Base-by-base conservation (phyloP, 2,888 invertebrate genomes). In the Diploptera punctata region DNA sequence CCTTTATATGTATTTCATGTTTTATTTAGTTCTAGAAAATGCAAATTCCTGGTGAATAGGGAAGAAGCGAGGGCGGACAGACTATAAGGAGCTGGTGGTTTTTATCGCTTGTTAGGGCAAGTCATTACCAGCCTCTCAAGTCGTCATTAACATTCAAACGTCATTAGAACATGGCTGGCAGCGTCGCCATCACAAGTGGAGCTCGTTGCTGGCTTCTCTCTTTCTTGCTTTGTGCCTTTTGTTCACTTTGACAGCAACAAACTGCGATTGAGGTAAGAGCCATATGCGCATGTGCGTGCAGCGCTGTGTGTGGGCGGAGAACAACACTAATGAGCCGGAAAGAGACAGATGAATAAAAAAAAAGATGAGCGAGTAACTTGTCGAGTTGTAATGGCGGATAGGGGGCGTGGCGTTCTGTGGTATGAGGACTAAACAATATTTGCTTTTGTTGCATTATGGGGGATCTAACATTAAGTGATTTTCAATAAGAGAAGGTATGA, bases 131-230 rank as follows among this genome's bases (percentile, higher is more conserved):
- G 69, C 62, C 72, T 71, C 75, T 74, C 73, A 71, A 74, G 73
- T 70, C 76, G 76, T 75, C 75, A 75, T 76, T 75, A 76, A 75
- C 75, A 76, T 76, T 76, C 74, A 76, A 75, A 76, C 75, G 74
- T 76, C 76, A 76, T 76, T 76, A 76, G 75, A 68, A 70, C 73
- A 74, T 71, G 74, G 73, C 60, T 71, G 61, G 71, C 38, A 70
- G 71, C 69, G 68, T 68, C 71, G 65, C 68, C 70, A 70, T 70
- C 70, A 70, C 61, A 44, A 60, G 49, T 44, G 47, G 52, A n/a
- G 9, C 44, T 43, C n/a, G 52, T 18, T 57, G 21, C 47, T 47
- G 9, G 16, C 18, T 68, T 19, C 18, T 60, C 61, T 26, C 54
- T 33, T 9, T 60, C 70, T 47, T 52, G 33, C 31, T 68, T 52